Percentiles rank a stretch among this genome's conserved stretches.
Evolutionary conservation across 2,888 invertebrate species (phyloP).

Genomic region (Eupsilia transversa): DNA sequence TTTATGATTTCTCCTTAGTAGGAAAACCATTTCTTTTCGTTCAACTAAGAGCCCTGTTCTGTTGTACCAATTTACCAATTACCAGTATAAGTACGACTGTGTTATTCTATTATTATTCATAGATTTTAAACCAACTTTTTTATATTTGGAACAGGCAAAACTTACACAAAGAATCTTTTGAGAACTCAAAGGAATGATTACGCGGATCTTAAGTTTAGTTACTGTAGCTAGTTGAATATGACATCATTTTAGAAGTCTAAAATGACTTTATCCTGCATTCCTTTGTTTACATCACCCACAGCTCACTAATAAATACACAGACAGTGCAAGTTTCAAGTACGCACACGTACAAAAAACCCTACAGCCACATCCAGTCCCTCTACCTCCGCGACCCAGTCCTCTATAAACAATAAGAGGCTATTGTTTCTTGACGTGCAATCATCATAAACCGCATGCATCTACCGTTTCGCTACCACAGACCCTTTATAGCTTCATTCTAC

Average conservation of each 20-base stretch:
- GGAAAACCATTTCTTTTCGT: not conserved
- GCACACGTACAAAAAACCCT: not conserved
- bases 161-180: not conserved
- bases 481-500: slow-evolving; percentile 65
- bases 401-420: slow-evolving; percentile 80
- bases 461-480: slow-evolving; percentile 69
- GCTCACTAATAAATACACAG: too few species aligned
- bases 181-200: not conserved
- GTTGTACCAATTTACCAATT: too few species aligned
- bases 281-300: not conserved
- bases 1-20: not conserved
- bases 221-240: not conserved
- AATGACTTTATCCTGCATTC: not conserved
- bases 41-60: not conserved
- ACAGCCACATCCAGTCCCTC: slow-evolving; percentile 43
- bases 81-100: too few species aligned
- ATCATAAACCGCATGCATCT: slow-evolving; percentile 82
- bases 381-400: slow-evolving; percentile 36
- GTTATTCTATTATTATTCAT: not conserved
- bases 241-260: not conserved
- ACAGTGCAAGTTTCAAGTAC: not conserved
- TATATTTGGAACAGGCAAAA: not conserved
- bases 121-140: not conserved
- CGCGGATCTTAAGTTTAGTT: not conserved
- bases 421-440: slow-evolving; percentile 83